These are phyloP conservation scores for Xylota sylvarum DNA, from an alignment of 2,888 invertebrate species.

Conservation along the genomic window DNA sequence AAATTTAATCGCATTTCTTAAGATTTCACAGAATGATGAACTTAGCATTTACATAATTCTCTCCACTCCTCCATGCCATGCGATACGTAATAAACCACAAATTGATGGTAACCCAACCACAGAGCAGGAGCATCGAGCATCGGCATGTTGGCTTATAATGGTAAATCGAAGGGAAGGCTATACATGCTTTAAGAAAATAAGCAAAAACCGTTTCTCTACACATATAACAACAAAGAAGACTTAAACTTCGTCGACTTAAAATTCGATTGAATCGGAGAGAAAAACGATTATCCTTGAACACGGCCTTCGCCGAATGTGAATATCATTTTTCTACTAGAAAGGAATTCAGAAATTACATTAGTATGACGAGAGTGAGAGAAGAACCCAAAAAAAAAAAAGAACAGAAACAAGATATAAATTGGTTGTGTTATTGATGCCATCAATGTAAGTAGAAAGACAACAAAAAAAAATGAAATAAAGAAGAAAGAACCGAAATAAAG, in stretches of 20 bases:
- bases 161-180: conserved; percentile 58
- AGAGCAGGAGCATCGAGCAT: neutral
- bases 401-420: conserved; percentile 46
- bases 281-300: conserved; percentile 48
- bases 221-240: conserved; percentile 13
- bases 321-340: conserved; percentile 24
- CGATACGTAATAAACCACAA: conserved; percentile 38
- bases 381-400: conserved; percentile 11
- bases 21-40: conserved; percentile 62
- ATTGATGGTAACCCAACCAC: conserved; percentile 44
- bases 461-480: conserved; percentile 11
- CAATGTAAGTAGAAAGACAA: conserved; percentile 35
- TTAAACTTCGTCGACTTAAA: conserved; percentile 10
- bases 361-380: conserved; percentile 13
- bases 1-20: conserved; percentile 63
- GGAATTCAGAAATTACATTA: conserved; percentile 54
- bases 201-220: conserved; percentile 3
- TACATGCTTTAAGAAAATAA: conserved; percentile 15
- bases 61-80: neutral
- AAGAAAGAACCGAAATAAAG: conserved; percentile 21
- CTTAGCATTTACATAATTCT: conserved; percentile 40
- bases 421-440: conserved; percentile 66
- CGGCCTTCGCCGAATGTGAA: conserved; percentile 59
- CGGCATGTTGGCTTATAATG: conserved; percentile 8
- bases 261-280: neutral